Conservation (phyloP, 2,888 invertebrate genomes). For the Galerucella nymphaeae region DNA sequence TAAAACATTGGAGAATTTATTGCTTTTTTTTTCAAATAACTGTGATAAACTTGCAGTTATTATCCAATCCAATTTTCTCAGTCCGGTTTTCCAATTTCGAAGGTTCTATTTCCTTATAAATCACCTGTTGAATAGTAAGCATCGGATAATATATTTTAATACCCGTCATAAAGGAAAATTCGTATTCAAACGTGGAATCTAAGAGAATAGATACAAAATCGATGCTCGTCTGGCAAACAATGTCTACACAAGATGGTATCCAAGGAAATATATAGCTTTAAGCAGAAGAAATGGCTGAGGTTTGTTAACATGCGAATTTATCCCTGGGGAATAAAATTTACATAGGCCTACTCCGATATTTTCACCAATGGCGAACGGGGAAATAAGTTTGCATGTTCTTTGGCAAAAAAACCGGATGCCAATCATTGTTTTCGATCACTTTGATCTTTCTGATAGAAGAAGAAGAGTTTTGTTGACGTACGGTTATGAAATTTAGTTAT, state of each 20-base stretch:
- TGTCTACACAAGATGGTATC: conserved; percentile 30
- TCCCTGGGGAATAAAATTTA: conserved; percentile 31
- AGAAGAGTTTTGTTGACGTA: not conserved
- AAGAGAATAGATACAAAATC: conserved; percentile 31
- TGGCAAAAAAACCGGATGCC: not conserved
- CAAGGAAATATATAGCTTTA: conserved; percentile 30
- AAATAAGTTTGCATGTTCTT: not conserved
- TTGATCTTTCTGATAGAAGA: not conserved
- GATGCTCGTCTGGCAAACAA: conserved; percentile 32
- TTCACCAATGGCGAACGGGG: conserved; percentile 10
- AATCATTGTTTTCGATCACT: not conserved
- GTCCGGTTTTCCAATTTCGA: not conserved
- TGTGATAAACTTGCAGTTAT: not conserved
- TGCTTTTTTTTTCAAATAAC: not conserved
- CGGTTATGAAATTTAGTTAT: not conserved
- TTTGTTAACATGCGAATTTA: conserved; percentile 38
- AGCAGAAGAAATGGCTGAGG: conserved; percentile 30
- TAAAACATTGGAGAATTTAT: not conserved
- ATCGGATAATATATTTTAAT: conserved; percentile 24
- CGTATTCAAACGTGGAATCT: conserved; percentile 21
- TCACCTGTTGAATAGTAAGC: conserved; percentile 24
- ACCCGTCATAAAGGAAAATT: conserved; percentile 11
- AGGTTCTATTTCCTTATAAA: conserved; percentile 2
- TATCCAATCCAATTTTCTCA: not conserved
- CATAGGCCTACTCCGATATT: conserved; percentile 24